phyloP scores from a whole-genome alignment of 2,888 invertebrate species.

The Hylaea fasciaria region DNA sequence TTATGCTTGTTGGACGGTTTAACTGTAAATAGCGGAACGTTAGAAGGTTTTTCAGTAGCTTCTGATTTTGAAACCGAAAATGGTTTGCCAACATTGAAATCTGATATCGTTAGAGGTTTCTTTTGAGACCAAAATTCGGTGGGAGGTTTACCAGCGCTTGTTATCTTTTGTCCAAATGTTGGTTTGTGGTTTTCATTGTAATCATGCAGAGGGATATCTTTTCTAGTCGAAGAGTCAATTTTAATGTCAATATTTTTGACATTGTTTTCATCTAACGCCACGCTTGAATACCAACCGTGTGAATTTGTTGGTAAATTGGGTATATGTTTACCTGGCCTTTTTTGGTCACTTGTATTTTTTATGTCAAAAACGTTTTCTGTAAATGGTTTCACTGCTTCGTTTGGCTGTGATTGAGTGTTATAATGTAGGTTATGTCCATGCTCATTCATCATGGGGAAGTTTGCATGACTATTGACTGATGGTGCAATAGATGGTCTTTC shows the following conservation, averaged over 20 bases:
- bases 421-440: conserved; percentile 15
- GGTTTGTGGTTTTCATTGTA: conserved; percentile 58
- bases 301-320: conserved; percentile 76
- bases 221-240: conserved; percentile 72
- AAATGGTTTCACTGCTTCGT: conserved; percentile 54
- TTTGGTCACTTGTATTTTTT: conserved; percentile 52
- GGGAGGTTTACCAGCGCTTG: conserved; percentile 73
- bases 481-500: conserved; percentile 49
- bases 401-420: conserved; percentile 39
- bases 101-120: conserved; percentile 49
- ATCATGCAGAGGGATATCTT: conserved; percentile 72
- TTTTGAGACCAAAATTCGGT: conserved; percentile 67
- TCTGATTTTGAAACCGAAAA: conserved; percentile 49
- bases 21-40: conserved; percentile 52
- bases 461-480: conserved; percentile 77
- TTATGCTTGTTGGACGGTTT: conserved; percentile 60
- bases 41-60: conserved; percentile 52
- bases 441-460: conserved; percentile 78
- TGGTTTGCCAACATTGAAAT: conserved; percentile 70
- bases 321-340: conserved; percentile 68
- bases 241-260: conserved; percentile 64
- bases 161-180: conserved; percentile 75
- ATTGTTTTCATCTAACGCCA: conserved; percentile 64
- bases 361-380: conserved; percentile 57
- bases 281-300: conserved; percentile 79